Base-by-base conservation (phyloP, 53 echinoderm and acorn worm genomes). In the Luidia sarsii region DNA sequence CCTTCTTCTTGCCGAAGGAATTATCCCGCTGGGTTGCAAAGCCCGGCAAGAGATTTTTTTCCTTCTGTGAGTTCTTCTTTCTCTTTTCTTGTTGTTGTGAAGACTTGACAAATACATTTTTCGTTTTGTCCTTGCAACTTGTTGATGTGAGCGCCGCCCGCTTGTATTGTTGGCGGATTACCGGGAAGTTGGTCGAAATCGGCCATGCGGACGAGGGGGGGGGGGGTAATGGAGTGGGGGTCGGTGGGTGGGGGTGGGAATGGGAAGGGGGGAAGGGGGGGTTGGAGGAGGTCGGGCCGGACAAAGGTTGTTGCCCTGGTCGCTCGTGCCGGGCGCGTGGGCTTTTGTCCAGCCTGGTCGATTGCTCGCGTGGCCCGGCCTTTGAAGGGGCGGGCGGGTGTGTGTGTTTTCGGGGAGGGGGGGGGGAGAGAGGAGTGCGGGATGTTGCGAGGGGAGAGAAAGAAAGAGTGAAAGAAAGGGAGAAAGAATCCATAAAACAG, bases 321-420 rank as follows among this genome's bases (percentile, higher is more conserved):
- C 55, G 55, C 72, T 72, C 72, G 72, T 72, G 72, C 56, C 37
- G 55, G 72, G 34, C 72, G 72, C 72, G 72, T 72, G 72, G 41
- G 54, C 19, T 50, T 56, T 72, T 72, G 32, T 31, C 32, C 32
- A 15, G 35, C 65, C 39, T 9, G 28, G 72, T 56, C 72, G 72
- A 39, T 72, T 37, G 72, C 52, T 72, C 72, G 72, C 72, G 72
- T 72, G 72, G 10, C 72, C 15, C 53, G n/a, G 39, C 5, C n/a
- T n/a, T n/a, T n/a, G n/a, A n/a, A n/a, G n/a, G n/a, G n/a, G n/a
- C n/a, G n/a, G n/a, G n/a, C n/a, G n/a, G n/a, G n/a, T n/a, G n/a
- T n/a, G n/a, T n/a, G n/a, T n/a, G n/a, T n/a, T n/a, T n/a, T n/a
- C n/a, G n/a, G n/a, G n/a, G n/a, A n/a, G n/a, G n/a, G n/a, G n/a